Evolutionary conservation across 2,797 vertebrate species (phyloP), one percentile per base, ranked within the genome.

Genomic region (Pseudotriccus pelzelni): DNA sequence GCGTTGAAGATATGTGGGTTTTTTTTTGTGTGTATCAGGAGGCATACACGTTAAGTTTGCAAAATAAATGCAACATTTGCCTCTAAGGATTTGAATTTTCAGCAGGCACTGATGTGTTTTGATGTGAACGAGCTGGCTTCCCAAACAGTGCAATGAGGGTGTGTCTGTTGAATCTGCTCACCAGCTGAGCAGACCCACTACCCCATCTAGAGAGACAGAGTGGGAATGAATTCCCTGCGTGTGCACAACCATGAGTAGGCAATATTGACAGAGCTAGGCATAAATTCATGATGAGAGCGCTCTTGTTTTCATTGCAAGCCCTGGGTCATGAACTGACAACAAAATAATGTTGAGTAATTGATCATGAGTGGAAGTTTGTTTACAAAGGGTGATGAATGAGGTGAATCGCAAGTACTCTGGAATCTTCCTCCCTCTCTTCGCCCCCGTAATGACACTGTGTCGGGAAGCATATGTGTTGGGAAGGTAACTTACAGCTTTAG

Each of bases 171-270:
- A 36, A 58, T 46, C 22, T 66, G 13, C 55, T 84, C 43, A 25
- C 30, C 41, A 36, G 30, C 17, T 1, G 0, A 39, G 46, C 27
- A 91, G 53, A 64, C 21, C 19, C 36, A 6, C 36, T 75, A 8
- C 12, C 8, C 12, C 5, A 14, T 36, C 58, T 30, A 47, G 67
- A 32, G 32, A 30, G 36, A 39, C 32, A 41, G 24, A 50, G n/a
- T 25, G 36, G 50, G 59, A 62, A 10, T 11, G 30, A 4, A 50
- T 66, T 73, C 37, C 69, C 23, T 62, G 30, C 37, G 14, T 64
- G 4, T 46, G 46, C 32, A 22, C n/a, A 32, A 4, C 0, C 0
- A 0, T 14, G n/a, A 76, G 20, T 50, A 5, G 16, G n/a, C 10
- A 22, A 1, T 34, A 24, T 30, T 82, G 55, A 10, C n/a, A 49